Evolutionary conservation across 2,113 vertebrate species (phyloP).

Genomic region (Siniperca chuatsi): DNA sequence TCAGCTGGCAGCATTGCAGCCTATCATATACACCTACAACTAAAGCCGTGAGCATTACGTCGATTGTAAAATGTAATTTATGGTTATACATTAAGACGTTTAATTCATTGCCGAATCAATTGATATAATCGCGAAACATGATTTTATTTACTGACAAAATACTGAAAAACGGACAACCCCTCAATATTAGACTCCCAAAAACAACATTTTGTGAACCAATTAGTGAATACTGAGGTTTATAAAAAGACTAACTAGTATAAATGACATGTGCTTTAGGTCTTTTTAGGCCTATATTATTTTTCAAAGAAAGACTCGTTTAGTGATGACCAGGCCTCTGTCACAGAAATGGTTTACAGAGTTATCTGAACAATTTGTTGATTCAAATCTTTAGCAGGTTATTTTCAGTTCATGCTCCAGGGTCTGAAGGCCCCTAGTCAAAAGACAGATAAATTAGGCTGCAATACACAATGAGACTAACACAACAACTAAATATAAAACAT

Average conservation of each 20-base stretch:
- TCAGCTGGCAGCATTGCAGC: conserved; percentile 51
- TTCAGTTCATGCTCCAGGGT: background rate
- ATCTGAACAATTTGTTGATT: conserved; percentile 10
- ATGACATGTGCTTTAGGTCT: background rate
- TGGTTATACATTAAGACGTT: background rate
- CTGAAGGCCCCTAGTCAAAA: background rate
- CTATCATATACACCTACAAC: conserved; percentile 35
- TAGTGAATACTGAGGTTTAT: background rate
- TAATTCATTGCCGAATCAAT: background rate
- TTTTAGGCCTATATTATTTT: background rate
- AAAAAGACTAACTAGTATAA: background rate
- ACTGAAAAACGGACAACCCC: background rate
- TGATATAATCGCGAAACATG: background rate
- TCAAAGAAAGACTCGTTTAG: background rate
- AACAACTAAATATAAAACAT: background rate
- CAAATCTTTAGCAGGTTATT: conserved; percentile 7
- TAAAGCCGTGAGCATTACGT: conserved; percentile 7
- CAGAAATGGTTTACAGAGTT: background rate
- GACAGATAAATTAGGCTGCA: background rate
- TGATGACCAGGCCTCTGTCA: background rate
- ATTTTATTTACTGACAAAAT: background rate
- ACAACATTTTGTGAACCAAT: background rate
- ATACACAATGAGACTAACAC: background rate
- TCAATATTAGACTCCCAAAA: background rate
- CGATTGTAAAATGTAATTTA: conserved; percentile 11